Percentiles rank a stretch among this genome's conserved stretches.
Evolutionary conservation across 92 coral and sea anemone species (phyloP).

Genomic region (Siderastrea radians): DNA sequence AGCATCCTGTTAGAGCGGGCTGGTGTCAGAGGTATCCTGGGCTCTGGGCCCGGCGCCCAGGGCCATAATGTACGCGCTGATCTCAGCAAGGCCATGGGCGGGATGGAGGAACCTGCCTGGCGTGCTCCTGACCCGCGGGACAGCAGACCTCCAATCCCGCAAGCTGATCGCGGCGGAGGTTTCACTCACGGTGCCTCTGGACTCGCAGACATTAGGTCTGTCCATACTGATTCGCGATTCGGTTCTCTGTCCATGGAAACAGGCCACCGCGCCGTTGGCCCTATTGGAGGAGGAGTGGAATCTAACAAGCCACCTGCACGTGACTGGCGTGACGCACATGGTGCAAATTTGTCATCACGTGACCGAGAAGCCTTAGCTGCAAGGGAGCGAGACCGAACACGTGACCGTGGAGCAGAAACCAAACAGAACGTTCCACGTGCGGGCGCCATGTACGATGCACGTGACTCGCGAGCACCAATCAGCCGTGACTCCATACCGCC

Average conservation of each 20-base stretch:
- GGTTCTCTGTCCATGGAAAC: conserved; percentile 69
- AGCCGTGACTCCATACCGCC: conserved; percentile 81
- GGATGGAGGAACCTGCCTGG: conserved; percentile 79
- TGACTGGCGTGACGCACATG: conserved; percentile 87
- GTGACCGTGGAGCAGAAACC: conserved; percentile 89
- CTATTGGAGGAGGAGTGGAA: conserved; percentile 68
- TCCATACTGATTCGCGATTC: conserved; percentile 78
- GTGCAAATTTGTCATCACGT: conserved; percentile 76
- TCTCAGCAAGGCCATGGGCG: conserved; percentile 72
- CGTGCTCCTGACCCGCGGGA: conserved; percentile 93
- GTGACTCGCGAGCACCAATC: conserved; percentile 81
- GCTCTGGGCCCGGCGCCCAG: conserved; percentile 67
- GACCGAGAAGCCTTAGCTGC: conserved; percentile 81
- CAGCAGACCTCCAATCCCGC: conserved; percentile 82
- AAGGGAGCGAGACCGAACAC: conserved; percentile 84
- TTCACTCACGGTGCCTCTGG: conserved; percentile 63
- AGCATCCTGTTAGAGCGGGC: conserved; percentile 95
- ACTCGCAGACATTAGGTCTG: conserved; percentile 70
- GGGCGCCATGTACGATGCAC: conserved; percentile 77
- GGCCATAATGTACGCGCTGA: conserved; percentile 69
- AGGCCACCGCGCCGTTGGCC: conserved; percentile 67
- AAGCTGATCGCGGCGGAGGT: conserved; percentile 67
- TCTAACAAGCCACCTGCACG: conserved; percentile 80
- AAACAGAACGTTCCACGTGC: conserved; percentile 65
- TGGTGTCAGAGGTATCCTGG: conserved; percentile 97